Evolutionary conservation across 2,113 vertebrate species (phyloP).

Genomic region (Poeciliopsis occidentalis): DNA sequence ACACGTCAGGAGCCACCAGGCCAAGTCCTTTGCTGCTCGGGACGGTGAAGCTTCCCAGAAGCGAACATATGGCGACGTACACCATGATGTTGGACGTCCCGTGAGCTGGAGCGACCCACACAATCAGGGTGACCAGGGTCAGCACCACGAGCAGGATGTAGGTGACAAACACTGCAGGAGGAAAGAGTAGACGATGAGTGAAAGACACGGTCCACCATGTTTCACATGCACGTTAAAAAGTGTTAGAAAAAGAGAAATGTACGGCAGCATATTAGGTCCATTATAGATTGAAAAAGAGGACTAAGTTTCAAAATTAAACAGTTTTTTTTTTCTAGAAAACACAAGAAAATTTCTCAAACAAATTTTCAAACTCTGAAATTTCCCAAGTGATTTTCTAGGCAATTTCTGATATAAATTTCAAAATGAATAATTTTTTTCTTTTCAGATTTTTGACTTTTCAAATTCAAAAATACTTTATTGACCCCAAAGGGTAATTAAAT

Average conservation of each 20-base stretch:
- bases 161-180: conserved; percentile 87
- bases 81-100: conserved; percentile 95
- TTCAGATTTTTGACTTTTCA: too few relatives aligned
- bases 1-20: conserved; percentile 87
- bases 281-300: too few relatives aligned
- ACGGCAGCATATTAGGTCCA: too few relatives aligned
- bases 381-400: too few relatives aligned
- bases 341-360: too few relatives aligned
- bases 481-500: too few relatives aligned
- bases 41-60: conserved; percentile 95
- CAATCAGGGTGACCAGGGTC: conserved; percentile 88
- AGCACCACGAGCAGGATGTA: conserved; percentile 88
- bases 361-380: too few relatives aligned
- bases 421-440: too few relatives aligned
- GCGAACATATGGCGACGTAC: conserved; percentile 93
- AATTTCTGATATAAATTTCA: too few relatives aligned
- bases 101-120: conserved; percentile 88
- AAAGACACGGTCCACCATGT: not conserved
- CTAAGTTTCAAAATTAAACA: too few relatives aligned
- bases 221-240: not conserved
- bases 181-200: conserved; percentile 7
- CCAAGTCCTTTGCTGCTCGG: conserved; percentile 96
- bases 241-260: not conserved
- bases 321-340: too few relatives aligned
- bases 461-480: too few relatives aligned